Conservation (phyloP, 2,888 invertebrate genomes). For the Heliconius erato region DNA sequence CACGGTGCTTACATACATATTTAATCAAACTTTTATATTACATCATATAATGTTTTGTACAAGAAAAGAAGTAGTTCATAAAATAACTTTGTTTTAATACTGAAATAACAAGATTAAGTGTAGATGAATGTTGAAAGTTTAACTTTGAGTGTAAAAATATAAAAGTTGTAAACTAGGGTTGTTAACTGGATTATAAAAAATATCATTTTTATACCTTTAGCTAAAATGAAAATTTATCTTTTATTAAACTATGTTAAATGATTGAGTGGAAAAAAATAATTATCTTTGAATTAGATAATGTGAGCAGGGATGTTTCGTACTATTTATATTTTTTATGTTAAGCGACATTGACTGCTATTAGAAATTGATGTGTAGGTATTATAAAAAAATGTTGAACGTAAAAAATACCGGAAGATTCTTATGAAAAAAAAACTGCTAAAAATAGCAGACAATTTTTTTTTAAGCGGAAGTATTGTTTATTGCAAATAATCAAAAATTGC, state of each 20-base stretch:
- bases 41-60: not conserved
- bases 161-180: slow-evolving; percentile 24
- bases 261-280: not conserved
- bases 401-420: no score
- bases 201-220: slow-evolving; percentile 5
- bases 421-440: not conserved
- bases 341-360: not conserved
- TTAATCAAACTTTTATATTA: slow-evolving; percentile 8
- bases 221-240: not conserved
- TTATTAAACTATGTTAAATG: not conserved
- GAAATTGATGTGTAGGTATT: not conserved
- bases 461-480: not conserved
- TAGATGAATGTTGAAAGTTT: slow-evolving; percentile 17
- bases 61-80: not conserved
- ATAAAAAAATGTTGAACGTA: no score
- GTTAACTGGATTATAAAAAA: slow-evolving; percentile 14
- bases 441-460: not conserved
- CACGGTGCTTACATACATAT: not conserved
- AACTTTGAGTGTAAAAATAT: slow-evolving; percentile 5
- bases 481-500: not conserved
- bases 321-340: not conserved
- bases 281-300: not conserved
- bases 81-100: slow-evolving; percentile 16
- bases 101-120: slow-evolving; percentile 20
- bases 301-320: not conserved